These are phyloP conservation scores for Grus americana DNA, from an alignment of 2,113 vertebrate genomes.

Conservation along the genomic window DNA sequence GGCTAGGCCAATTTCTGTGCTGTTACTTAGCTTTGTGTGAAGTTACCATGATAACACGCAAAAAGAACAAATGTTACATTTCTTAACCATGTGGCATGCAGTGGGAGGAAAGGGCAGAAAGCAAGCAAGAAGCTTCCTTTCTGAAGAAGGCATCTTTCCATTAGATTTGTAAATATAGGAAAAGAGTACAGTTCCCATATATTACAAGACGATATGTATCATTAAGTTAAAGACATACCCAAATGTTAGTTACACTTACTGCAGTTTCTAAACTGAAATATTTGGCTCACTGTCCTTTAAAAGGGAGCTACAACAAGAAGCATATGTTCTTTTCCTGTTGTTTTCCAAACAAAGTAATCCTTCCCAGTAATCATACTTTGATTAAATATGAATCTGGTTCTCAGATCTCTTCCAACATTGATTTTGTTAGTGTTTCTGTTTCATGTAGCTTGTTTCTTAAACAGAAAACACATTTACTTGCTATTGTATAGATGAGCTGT, in stretches of 20 bases:
- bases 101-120: neutral
- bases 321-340: neutral
- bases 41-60: neutral
- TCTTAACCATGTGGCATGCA: neutral
- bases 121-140: neutral
- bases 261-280: neutral
- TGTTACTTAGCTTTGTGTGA: neutral
- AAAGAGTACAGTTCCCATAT: neutral
- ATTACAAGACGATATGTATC: neutral
- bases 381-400: constrained; percentile 7
- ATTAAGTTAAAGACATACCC: neutral
- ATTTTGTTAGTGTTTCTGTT: neutral
- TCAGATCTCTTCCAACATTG: neutral
- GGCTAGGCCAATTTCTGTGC: neutral
- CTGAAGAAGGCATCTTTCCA: neutral
- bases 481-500: neutral
- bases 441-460: neutral
- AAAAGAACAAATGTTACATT: neutral
- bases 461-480: neutral
- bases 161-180: neutral
- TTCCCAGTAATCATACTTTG: neutral
- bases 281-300: neutral
- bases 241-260: neutral
- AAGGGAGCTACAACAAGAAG: neutral
- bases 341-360: neutral